Base-by-base conservation (phyloP, 1,140 invertebrate species). In the Zeugodacus cucurbitae region DNA sequence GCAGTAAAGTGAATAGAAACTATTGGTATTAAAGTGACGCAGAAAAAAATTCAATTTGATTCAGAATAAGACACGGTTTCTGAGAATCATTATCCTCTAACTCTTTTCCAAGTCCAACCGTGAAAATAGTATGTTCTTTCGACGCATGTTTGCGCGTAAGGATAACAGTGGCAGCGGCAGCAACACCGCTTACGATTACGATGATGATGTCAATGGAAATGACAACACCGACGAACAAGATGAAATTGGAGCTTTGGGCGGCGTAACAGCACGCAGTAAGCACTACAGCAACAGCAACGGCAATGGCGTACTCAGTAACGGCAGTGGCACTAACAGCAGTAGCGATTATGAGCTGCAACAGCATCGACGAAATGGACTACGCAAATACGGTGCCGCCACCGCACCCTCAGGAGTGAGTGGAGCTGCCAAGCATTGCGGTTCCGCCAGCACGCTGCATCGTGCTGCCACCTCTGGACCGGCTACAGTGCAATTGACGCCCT, bases 401-500 rank as follows among this genome's bases (percentile, higher is more conserved):
- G 34, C 54, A 54, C n/a, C 54, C 6, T 6, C 57, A 20, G 32
- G 44, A 17, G 70, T 37, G 20, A 85, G 74, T n/a, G 87, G 29
- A n/a, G 29, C 86, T 37, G 34, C 17, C 62, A 67, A 29, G 26
- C 87, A 86, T 6, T 41, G 26, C 32, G 34, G 57, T 1, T 34
- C 86, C 67, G 85, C 62, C 41, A 59, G 70, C 78, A 70, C 86
- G 20, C 17, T 74, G 2, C 74, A 78, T 67, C 85, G 85, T 8
- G 58, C 86, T 26, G 88, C 86, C 17, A 70, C 86, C 11, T 74
- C 88, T 34, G 85, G 11, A 29, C 62, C 64, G 29, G 86, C 90
- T 3, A 54, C 88, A 11, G 90, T 96, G 57, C 95, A 96, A 88
- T 94, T 97, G 26, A 97, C 96, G 20, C 95, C 96, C 37, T 93